phyloP scores from a whole-genome alignment of 2,888 invertebrate genomes.

The Zygogramma bicolorata region DNA sequence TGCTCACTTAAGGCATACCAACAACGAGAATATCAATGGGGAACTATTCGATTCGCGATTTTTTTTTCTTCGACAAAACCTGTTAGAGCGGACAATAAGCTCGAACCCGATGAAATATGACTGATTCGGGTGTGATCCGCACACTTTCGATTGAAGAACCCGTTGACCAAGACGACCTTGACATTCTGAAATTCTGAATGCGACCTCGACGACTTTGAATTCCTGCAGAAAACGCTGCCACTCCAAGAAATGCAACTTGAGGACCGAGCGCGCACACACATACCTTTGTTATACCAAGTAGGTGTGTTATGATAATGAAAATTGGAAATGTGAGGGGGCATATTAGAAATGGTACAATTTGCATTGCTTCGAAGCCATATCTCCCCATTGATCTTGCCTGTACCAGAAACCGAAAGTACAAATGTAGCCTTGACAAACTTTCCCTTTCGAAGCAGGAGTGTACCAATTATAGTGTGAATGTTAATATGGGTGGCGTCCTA shows the following conservation, averaged over 20 bases:
- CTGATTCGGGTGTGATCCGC: too few relatives aligned
- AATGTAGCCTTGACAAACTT: background rate
- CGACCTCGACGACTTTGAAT: conserved; percentile 30
- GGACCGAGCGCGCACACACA: background rate
- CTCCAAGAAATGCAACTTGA: conserved; percentile 22
- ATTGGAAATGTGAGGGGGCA: background rate
- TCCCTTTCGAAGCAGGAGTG: background rate
- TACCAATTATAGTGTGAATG: background rate
- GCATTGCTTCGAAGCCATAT: background rate
- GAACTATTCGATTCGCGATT: background rate
- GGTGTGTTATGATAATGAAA: conserved; percentile 1
- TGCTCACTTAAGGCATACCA: too few relatives aligned
- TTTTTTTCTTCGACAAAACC: background rate
- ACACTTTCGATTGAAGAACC: conserved; percentile 40
- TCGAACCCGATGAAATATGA: background rate
- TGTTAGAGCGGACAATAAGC: background rate
- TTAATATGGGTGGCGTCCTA: too few relatives aligned
- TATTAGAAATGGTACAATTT: background rate
- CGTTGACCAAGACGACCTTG: conserved; percentile 47
- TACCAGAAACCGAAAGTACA: background rate
- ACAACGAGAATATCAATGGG: background rate
- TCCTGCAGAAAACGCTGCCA: conserved; percentile 32
- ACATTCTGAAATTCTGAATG: conserved; percentile 49
- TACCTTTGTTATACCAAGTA: background rate
- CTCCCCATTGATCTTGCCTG: background rate